phyloP scores from a whole-genome alignment of 2,797 vertebrate genomes.

The Coilia nasus region DNA sequence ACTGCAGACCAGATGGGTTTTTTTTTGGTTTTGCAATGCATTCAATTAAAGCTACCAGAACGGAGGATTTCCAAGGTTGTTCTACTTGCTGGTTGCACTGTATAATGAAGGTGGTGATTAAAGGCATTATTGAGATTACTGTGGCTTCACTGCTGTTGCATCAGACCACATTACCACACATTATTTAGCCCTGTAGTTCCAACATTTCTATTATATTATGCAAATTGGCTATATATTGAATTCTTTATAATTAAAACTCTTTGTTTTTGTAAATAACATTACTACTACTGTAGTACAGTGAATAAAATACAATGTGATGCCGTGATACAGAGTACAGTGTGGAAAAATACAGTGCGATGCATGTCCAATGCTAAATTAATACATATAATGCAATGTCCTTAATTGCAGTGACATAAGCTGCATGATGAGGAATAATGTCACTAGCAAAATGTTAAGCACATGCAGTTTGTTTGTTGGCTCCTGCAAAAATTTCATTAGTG shows the following conservation, averaged over 20 bases:
- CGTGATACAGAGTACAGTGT: too few relatives aligned
- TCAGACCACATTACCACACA: not conserved
- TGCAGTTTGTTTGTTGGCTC: not conserved
- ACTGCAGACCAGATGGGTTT: slow-evolving; percentile 50
- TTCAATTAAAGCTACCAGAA: slow-evolving; percentile 51
- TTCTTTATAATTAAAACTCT: too few relatives aligned
- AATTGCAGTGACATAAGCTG: not conserved
- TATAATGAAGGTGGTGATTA: not conserved
- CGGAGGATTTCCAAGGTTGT: slow-evolving; percentile 42
- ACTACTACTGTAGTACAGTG: too few relatives aligned
- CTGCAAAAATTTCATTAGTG: not conserved
- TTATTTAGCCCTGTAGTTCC: not conserved
- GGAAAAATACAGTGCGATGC: not conserved
- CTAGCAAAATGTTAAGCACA: not conserved
- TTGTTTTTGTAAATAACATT: too few relatives aligned
- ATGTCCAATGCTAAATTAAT: not conserved
- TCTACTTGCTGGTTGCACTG: slow-evolving; percentile 14
- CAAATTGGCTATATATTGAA: too few relatives aligned
- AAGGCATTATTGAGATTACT: too few relatives aligned
- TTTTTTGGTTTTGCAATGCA: slow-evolving; percentile 42
- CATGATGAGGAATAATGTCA: not conserved
- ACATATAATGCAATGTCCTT: not conserved
- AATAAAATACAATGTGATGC: too few relatives aligned
- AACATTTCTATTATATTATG: too few relatives aligned
- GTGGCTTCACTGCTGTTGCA: not conserved